A percentile compares a stretch with the other conserved stretches of the same genome.
phyloP scores from a whole-genome alignment of 2,797 vertebrate genomes.

The Chanos chanos region DNA sequence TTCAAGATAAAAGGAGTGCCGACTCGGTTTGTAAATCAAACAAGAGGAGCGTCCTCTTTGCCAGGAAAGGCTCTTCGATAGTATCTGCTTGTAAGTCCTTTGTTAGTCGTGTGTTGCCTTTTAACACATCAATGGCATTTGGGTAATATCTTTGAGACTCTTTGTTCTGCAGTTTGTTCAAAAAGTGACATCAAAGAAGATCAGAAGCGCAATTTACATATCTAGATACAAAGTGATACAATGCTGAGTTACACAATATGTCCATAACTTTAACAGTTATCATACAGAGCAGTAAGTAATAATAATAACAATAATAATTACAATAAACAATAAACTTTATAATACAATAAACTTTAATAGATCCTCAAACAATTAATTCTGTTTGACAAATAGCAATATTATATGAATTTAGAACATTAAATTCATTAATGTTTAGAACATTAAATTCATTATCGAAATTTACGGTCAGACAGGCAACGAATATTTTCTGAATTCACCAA shows the following conservation, averaged over 20 bases:
- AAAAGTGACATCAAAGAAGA: constrained; percentile 79
- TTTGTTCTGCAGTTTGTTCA: constrained; percentile 77
- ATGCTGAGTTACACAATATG: constrained; percentile 51
- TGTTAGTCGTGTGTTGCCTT: constrained; percentile 72
- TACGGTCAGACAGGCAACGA: too few species aligned
- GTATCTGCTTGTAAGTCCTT: constrained; percentile 67
- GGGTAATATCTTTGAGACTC: constrained; percentile 77
- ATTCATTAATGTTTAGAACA: too few species aligned
- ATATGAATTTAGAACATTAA: too few species aligned
- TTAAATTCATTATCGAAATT: too few species aligned
- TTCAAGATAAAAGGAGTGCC: too few species aligned
- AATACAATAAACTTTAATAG: too few species aligned
- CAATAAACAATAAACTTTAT: too few species aligned
- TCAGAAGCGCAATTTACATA: constrained; percentile 69
- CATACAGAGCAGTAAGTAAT: background rate
- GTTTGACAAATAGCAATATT: too few species aligned
- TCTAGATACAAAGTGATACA: constrained; percentile 41
- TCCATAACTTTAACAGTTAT: background rate
- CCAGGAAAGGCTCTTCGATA: constrained; percentile 71
- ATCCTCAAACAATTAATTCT: too few species aligned
- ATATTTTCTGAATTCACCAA: too few species aligned
- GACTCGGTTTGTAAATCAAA: constrained; percentile 70
- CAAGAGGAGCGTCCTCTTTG: constrained; percentile 68
- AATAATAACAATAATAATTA: too few species aligned
- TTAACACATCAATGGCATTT: constrained; percentile 79